phyloP scores from a whole-genome alignment of 2,888 invertebrate genomes.

The Patella depressa region DNA sequence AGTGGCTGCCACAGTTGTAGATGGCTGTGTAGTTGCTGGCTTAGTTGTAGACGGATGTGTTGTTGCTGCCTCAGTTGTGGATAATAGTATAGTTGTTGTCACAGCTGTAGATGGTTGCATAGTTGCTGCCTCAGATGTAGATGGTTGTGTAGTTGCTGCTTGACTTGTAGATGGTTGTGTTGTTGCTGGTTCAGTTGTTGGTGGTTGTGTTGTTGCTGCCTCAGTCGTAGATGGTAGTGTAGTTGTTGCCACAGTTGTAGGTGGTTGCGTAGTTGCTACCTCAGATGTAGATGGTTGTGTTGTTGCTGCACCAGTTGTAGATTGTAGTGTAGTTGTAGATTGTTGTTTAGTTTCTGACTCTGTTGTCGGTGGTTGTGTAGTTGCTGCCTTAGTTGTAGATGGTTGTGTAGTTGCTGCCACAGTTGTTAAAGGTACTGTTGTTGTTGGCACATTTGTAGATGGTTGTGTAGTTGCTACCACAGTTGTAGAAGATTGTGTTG shows the following conservation, averaged over 20 bases:
- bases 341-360: background rate
- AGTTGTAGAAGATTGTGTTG: background rate
- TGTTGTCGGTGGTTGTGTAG: background rate
- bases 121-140: background rate
- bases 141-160: background rate
- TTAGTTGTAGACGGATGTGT: background rate
- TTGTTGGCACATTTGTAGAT: background rate
- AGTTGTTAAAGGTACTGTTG: background rate
- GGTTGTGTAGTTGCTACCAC: background rate
- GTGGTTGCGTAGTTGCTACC: background rate
- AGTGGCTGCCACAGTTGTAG: background rate
- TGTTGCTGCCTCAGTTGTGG: constrained; percentile 5
- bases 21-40: background rate
- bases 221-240: constrained; percentile 7
- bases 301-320: background rate
- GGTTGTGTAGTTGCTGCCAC: background rate
- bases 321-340: background rate
- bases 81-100: background rate
- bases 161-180: background rate
- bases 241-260: background rate
- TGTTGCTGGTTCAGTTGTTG: background rate
- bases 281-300: background rate
- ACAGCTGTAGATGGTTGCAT: background rate
- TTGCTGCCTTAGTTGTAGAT: background rate
- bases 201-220: background rate